phyloP scores from a whole-genome alignment of 2,113 vertebrate species.

The Rhinoptilus africanus region DNA sequence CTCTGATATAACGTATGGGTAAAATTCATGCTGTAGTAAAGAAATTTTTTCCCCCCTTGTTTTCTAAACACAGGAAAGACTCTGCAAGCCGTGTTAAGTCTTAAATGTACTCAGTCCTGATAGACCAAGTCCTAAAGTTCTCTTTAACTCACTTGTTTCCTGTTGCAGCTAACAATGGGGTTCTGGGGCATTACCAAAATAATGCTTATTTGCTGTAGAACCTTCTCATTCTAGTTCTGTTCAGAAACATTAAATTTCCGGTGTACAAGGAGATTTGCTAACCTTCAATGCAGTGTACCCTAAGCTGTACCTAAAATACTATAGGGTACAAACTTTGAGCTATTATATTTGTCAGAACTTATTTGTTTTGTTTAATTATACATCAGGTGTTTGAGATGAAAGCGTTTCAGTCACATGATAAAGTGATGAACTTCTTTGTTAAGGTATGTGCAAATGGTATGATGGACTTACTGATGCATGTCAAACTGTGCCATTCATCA shows the following conservation, averaged over 20 bases:
- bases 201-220: not conserved
- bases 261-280: not conserved
- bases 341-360: not conserved
- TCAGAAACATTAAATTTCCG: not conserved
- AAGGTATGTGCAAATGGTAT: not conserved
- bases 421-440: not conserved
- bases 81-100: not conserved
- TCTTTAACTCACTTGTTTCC: not conserved
- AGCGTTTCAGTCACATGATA: not conserved
- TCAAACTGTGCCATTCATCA: not conserved
- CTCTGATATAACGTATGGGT: not conserved
- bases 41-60: not conserved
- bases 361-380: not conserved
- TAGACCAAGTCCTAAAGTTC: not conserved
- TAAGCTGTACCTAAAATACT: not conserved
- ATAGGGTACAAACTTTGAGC: not conserved
- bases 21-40: not conserved
- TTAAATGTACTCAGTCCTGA: not conserved
- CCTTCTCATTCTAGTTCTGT: not conserved
- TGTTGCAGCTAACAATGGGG: not conserved
- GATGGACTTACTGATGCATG: not conserved
- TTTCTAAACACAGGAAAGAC: not conserved
- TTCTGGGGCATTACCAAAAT: not conserved
- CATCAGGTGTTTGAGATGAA: not conserved
- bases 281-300: not conserved